Base-by-base conservation (phyloP, 1,140 invertebrate genomes). In the Aplysia californica region DNA sequence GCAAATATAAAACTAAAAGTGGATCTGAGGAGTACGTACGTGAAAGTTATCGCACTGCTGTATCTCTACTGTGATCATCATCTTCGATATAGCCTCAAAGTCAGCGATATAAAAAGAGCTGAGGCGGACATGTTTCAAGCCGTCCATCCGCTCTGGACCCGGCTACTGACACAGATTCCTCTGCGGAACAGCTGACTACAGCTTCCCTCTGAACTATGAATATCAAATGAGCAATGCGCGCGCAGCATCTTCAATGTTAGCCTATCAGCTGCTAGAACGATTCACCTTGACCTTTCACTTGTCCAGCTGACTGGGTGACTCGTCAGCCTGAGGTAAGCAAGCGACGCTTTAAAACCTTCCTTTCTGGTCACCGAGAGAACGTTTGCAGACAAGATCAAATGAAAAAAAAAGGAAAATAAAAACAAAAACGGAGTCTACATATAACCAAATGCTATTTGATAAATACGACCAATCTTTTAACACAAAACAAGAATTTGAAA, bases 161-260 rank as follows among this genome's bases (percentile, higher is more conserved):
- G n/a, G n/a, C n/a, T n/a, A n/a, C n/a, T n/a, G n/a, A n/a, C n/a
- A 4, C 39, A 26, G 35, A 69, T 69, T 44, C 55, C 55, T 69
- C 39, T 69, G 44, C 39, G 39, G 55, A 69, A 69, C 68, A 70
- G 68, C 68, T 70, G 68, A 70, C 68, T 2, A 36, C 31, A 39
- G 68, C 6, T 56, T 70, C 15, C 44, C 68, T 56, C 15, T 33
- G 31, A 56, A 41, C 68, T 35, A 23, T 70, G 44, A 56, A 56
- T 70, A 70, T n/a, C 1, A 18, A 33, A 70, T 56, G 2, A 70
- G 50, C 29, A 20, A 4, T 70, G 68, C 68, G 68, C 31, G 68
- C 68, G 68, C 68, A 56, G 3, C 68, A 10, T 61, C 6, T 61
- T 10, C 29, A 10, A 3, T 35, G 36, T 64, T 35, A 31, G 31